phyloP scores from a whole-genome alignment of 2,797 vertebrate species.

The Anableps anableps region DNA sequence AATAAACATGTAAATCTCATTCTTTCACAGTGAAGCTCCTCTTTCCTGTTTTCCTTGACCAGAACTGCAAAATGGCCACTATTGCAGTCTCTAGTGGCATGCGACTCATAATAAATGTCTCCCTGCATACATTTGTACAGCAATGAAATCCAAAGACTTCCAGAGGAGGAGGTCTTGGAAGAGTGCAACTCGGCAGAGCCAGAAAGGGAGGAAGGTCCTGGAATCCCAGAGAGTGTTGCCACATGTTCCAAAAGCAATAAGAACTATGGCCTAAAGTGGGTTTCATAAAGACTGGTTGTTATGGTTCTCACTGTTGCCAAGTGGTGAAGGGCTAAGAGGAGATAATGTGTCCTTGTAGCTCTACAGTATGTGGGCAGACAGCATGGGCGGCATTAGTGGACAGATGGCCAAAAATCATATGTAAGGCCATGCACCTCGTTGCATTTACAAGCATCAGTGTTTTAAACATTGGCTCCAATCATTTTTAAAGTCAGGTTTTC shows the following conservation, averaged over 20 bases:
- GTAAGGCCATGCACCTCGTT: constrained; percentile 21
- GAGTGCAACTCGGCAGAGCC: constrained; percentile 34
- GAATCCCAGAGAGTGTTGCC: constrained; percentile 54
- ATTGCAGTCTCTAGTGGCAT: constrained; percentile 51
- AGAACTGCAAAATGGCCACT: constrained; percentile 61
- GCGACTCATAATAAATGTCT: constrained; percentile 68
- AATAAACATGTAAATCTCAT: constrained; percentile 80
- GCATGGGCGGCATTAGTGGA: constrained; percentile 56
- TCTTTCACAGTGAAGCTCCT: constrained; percentile 56
- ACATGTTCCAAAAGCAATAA: constrained; percentile 68
- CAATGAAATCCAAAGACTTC: constrained; percentile 59
- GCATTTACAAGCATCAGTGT: constrained; percentile 36
- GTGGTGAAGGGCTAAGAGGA: constrained; percentile 68
- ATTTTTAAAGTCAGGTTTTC: constrained; percentile 28
- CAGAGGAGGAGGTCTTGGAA: constrained; percentile 54
- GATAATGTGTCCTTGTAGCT: constrained; percentile 67
- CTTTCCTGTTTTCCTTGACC: constrained; percentile 66
- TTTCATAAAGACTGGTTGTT: constrained; percentile 65
- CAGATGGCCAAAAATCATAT: constrained; percentile 62
- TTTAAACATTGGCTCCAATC: constrained; percentile 37
- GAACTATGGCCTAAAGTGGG: constrained; percentile 52
- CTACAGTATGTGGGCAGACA: constrained; percentile 59
- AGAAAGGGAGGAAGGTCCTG: constrained; percentile 46
- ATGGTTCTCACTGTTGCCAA: constrained; percentile 68
- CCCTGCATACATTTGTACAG: constrained; percentile 70